Base-by-base conservation (phyloP, 2,888 invertebrate genomes). In the Palloptera scutellata region DNA sequence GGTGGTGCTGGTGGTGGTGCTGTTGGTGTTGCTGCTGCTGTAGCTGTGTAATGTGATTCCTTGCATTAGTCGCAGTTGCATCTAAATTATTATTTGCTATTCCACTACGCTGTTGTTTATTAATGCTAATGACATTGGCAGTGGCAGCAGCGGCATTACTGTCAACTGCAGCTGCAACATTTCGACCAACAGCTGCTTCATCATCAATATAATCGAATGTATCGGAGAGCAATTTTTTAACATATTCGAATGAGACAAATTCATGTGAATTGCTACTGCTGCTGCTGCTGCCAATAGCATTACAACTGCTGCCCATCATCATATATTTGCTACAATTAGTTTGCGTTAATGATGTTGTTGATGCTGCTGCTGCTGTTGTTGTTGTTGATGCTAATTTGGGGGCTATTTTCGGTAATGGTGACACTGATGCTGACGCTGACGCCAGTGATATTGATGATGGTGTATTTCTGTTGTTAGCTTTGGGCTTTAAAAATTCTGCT, bases 191-290 rank as follows among this genome's bases (percentile, higher is more conserved):
- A 30, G 30, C 6, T 30, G 30, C 30, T 30, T 61, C 71, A 58
- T 70, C 68, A 58, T 71, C 75, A 73, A 76, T 74, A 63, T 77
- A 74, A 48, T 81, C 84, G 69, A 80, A 81, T 61, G 79, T 77
- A 74, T 84, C 84, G 57, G 81, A 78, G 20, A 85, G 77, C 73
- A 85, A 77, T 75, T 83, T 85, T 75, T 83, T 84, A 73, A 85
- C 85, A 74, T 84, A 85, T 70, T 85, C 85, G 72, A 85, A 85
- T 66, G 85, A 85, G 63, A 85, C 84, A 73, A 79, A 85, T 72
- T 85, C 85, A 66, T 77, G 73, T 74, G 68, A 12, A 66, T 64
- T 61, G 60, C 48, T 30, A 30, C 30, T 30, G 30, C 30, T 65
- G 61, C 62, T 66, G 58, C 52, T 67, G 66, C 66, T 72, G 64